Percentiles rank a stretch among this genome's conserved stretches.
Evolutionary conservation across 2,113 vertebrate species (phyloP).

Genomic region (Chrysemys picta): DNA sequence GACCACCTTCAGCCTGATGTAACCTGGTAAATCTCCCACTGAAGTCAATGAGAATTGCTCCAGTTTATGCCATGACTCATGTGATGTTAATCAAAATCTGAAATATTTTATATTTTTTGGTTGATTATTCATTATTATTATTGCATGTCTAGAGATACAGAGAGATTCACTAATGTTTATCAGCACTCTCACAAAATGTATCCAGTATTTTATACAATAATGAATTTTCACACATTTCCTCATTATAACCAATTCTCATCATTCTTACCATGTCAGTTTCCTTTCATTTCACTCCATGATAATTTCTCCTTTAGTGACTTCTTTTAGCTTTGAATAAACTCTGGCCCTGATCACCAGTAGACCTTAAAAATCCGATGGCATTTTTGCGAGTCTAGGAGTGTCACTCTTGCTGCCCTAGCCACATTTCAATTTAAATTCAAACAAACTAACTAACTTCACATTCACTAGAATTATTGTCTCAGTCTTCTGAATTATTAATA

Average conservation of each 20-base stretch:
- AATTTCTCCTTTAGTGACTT: background rate
- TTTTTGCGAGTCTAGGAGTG: accelerated
- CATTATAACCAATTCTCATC: background rate
- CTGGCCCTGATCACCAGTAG: background rate
- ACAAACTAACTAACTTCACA: background rate
- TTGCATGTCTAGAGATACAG: background rate
- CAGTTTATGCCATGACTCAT: background rate
- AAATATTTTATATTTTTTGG: background rate
- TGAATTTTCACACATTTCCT: background rate
- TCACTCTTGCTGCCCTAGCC: background rate
- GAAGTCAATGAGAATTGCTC: constrained; percentile 7
- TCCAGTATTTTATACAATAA: background rate
- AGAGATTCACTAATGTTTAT: background rate
- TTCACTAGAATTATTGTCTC: background rate
- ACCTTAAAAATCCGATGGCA: background rate
- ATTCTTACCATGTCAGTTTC: background rate
- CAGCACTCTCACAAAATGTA: background rate
- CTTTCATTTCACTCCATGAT: constrained; percentile 30
- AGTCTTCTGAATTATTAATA: background rate
- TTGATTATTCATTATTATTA: constrained; percentile 7
- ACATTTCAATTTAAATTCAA: background rate
- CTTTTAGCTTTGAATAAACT: background rate
- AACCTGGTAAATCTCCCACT: background rate
- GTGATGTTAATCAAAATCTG: background rate
- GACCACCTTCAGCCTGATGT: constrained; percentile 38